A percentile compares a stretch with the other conserved stretches of the same genome.
phyloP scores from a whole-genome alignment of 2,888 invertebrate genomes.

The Gibbula magus region DNA sequence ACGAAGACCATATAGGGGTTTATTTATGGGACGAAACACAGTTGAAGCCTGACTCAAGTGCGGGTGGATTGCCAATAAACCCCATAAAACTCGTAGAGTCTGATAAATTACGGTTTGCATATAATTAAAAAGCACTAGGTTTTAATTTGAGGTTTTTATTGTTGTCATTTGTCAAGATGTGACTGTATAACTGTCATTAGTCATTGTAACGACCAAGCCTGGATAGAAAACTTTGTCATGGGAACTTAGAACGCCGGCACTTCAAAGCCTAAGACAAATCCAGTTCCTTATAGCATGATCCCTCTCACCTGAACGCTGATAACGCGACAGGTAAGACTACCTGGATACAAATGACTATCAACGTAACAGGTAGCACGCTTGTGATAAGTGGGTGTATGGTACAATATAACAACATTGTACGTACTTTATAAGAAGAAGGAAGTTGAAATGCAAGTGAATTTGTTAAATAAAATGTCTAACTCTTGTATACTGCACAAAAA shows the following conservation, averaged over 20 bases:
- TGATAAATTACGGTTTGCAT: slow-evolving; percentile 30
- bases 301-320: not conserved
- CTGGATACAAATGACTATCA: not conserved
- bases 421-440: too few species aligned
- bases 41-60: slow-evolving; percentile 28
- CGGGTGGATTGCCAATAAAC: slow-evolving; percentile 31
- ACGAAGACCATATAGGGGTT: slow-evolving; percentile 21
- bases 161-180: slow-evolving; percentile 33
- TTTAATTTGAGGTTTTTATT: slow-evolving; percentile 40
- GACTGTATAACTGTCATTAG: not conserved
- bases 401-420: too few species aligned
- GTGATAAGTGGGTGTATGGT: too few species aligned
- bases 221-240: not conserved
- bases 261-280: slow-evolving; percentile 16
- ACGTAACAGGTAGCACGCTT: not conserved
- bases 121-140: slow-evolving; percentile 35
- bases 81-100: slow-evolving; percentile 20
- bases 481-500: too few species aligned
- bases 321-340: not conserved
- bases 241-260: not conserved
- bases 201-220: not conserved
- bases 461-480: too few species aligned
- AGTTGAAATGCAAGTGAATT: too few species aligned
- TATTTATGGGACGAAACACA: slow-evolving; percentile 31
- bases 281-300: not conserved